Evolutionary conservation across 2,888 invertebrate genomes (phyloP).

Genomic region (Cantharis lateralis): DNA sequence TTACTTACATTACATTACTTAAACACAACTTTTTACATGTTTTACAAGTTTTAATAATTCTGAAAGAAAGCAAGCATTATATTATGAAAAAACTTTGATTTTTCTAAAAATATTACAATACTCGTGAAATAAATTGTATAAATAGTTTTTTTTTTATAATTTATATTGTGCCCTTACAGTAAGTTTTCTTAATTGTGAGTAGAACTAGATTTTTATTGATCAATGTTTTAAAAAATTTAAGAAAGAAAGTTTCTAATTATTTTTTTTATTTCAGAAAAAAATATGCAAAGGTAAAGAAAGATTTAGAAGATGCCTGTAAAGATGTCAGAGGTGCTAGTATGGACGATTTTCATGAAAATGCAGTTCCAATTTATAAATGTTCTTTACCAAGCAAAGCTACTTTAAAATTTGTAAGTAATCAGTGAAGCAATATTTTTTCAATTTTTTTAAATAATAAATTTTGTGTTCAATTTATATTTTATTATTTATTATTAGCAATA

Average conservation of each 20-base stretch:
- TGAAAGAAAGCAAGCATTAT: not conserved
- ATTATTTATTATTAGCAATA: not conserved
- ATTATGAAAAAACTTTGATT: not conserved
- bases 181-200: not conserved
- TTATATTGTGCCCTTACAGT: not conserved
- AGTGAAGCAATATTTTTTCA: not conserved
- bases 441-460: not conserved
- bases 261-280: constrained; percentile 71
- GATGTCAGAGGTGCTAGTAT: constrained; percentile 65
- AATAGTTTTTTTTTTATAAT: not conserved
- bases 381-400: constrained; percentile 70
- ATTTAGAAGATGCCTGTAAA: constrained; percentile 89
- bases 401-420: constrained; percentile 74
- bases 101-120: not conserved
- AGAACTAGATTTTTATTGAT: not conserved
- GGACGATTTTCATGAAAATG: constrained; percentile 58
- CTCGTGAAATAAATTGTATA: not conserved
- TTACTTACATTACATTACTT: too few relatives aligned
- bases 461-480: not conserved
- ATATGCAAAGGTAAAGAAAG: constrained; percentile 85
- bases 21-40: not conserved
- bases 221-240: not conserved
- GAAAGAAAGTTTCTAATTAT: not conserved
- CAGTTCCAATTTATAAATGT: constrained; percentile 46
- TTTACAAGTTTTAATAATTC: not conserved